Percentiles rank a stretch among this genome's conserved stretches.
phyloP scores from a whole-genome alignment of 2,888 invertebrate species.

The Eristalis tenax region DNA sequence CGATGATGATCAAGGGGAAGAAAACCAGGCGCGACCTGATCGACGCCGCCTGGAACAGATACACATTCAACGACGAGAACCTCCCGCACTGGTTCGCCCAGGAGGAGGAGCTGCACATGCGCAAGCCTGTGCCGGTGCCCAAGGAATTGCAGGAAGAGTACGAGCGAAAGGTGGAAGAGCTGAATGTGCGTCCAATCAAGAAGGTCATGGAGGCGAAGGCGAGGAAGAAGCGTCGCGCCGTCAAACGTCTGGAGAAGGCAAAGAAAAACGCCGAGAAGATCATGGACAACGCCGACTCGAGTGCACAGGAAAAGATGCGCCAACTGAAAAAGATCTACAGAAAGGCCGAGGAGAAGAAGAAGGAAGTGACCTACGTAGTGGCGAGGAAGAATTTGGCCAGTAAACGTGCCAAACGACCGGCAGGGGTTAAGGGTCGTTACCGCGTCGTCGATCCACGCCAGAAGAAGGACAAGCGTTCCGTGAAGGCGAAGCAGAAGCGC shows the following conservation, averaged over 20 bases:
- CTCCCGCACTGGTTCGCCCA: constrained; percentile 98
- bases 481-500: constrained; percentile 76
- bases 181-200: constrained; percentile 97
- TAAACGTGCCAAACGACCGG: constrained; percentile 89
- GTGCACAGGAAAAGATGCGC: constrained; percentile 95
- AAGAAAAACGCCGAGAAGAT: constrained; percentile 98
- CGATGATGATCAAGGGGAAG: constrained; percentile 93
- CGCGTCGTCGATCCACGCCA: constrained; percentile 97
- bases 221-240: constrained; percentile 95
- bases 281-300: constrained; percentile 93
- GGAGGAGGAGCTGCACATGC: constrained; percentile 96
- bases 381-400: constrained; percentile 92
- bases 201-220: constrained; percentile 99
- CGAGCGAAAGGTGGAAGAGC: constrained; percentile 89
- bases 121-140: constrained; percentile 91
- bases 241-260: constrained; percentile 93
- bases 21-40: constrained; percentile 94
- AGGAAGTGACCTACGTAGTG: constrained; percentile 95
- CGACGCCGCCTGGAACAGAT: constrained; percentile 96
- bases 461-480: constrained; percentile 94
- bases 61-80: constrained; percentile 93
- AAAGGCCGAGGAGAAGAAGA: constrained; percentile 93
- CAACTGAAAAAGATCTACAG: constrained; percentile 96
- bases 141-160: constrained; percentile 93
- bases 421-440: constrained; percentile 94